Conservation (phyloP, 2,888 invertebrate genomes). For the Spicauda simplicius region DNA sequence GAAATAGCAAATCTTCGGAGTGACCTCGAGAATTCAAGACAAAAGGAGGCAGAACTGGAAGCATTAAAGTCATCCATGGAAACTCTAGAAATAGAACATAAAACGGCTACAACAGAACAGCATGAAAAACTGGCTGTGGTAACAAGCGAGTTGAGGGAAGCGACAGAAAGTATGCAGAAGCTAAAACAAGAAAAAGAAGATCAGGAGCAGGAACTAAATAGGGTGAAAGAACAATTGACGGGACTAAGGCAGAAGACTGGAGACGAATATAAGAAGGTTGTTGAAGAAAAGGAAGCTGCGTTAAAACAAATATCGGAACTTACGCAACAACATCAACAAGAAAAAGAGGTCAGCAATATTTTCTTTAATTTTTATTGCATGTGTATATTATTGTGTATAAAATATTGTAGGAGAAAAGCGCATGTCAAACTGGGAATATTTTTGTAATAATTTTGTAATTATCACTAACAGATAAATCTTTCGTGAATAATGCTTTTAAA, state of each 20-base stretch:
- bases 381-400: constrained; percentile 8
- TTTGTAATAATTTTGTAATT: not conserved
- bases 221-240: constrained; percentile 67
- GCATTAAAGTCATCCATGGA: constrained; percentile 74
- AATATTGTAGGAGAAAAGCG: not conserved
- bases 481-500: not conserved
- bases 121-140: constrained; percentile 67
- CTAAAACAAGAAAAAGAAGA: constrained; percentile 66
- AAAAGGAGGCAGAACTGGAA: constrained; percentile 80
- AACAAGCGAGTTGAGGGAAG: constrained; percentile 69
- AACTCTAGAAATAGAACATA: constrained; percentile 74
- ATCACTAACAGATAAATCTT: constrained; percentile 4
- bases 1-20: constrained; percentile 69
- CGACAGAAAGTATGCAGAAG: constrained; percentile 63
- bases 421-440: not conserved
- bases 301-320: constrained; percentile 64
- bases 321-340: constrained; percentile 63
- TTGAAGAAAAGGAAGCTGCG: constrained; percentile 69
- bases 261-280: constrained; percentile 69
- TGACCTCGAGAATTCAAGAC: constrained; percentile 81
- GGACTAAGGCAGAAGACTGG: constrained; percentile 67
- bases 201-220: constrained; percentile 64
- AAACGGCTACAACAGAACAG: constrained; percentile 70
- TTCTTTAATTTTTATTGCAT: constrained; percentile 18
- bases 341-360: constrained; percentile 73